Conservation (phyloP, 2,113 vertebrate species). For the Uria aalge region DNA sequence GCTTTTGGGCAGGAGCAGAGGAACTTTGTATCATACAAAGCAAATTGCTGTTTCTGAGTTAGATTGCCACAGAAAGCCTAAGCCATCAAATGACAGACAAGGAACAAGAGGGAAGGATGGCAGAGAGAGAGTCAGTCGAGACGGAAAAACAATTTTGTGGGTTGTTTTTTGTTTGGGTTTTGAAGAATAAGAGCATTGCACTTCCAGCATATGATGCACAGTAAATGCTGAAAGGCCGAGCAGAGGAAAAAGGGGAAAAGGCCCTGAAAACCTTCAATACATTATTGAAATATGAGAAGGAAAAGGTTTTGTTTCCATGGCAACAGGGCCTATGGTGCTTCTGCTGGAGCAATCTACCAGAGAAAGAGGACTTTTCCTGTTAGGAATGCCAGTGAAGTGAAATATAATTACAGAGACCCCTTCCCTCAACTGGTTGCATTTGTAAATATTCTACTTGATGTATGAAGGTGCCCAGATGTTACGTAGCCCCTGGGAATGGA, state of each 20-base stretch:
- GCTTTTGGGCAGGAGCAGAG: neutral
- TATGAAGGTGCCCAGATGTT: slow-evolving; percentile 23
- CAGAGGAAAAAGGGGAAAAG: slow-evolving; percentile 26
- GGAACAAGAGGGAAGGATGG: slow-evolving; percentile 5
- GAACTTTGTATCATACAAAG: neutral
- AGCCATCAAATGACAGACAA: slow-evolving; percentile 42
- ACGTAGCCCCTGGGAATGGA: neutral
- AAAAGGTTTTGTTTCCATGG: slow-evolving; percentile 72
- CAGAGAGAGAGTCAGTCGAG: neutral
- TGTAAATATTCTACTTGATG: slow-evolving; percentile 45
- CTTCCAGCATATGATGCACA: neutral
- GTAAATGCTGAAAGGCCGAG: slow-evolving; percentile 49
- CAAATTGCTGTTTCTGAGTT: slow-evolving; percentile 41
- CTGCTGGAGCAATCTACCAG: slow-evolving; percentile 62
- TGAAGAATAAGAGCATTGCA: neutral
- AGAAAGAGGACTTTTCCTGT: slow-evolving; percentile 56
- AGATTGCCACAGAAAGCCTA: slow-evolving; percentile 24
- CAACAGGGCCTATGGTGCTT: slow-evolving; percentile 61
- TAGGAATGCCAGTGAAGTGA: slow-evolving; percentile 58
- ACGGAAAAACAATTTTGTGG: neutral
- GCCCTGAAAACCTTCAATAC: slow-evolving; percentile 50
- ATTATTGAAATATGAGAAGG: slow-evolving; percentile 55
- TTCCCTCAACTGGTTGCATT: neutral
- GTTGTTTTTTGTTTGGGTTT: neutral
- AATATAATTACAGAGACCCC: slow-evolving; percentile 54